A percentile compares a stretch with the other conserved stretches of the same genome.
These are phyloP conservation scores for Rhodophaea formosa DNA, from an alignment of 2,888 invertebrate genomes.

Conservation along the genomic window DNA sequence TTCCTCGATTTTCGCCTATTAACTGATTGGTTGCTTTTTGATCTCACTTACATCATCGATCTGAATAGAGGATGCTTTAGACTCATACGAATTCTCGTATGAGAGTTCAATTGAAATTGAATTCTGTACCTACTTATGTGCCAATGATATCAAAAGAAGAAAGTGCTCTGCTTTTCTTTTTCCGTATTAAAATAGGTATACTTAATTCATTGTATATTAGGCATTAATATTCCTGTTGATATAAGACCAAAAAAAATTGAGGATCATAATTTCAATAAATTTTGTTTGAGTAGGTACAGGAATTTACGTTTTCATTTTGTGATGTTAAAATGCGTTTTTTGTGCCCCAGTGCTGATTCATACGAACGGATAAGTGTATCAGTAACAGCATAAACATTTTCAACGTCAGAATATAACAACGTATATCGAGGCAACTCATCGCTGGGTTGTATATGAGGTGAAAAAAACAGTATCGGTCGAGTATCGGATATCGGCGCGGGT, in stretches of 20 bases:
- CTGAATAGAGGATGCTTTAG: no score
- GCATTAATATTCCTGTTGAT: no score
- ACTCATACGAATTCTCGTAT: no score
- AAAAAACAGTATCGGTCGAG: constrained; percentile 34
- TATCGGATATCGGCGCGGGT: constrained; percentile 36
- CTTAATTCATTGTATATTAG: no score
- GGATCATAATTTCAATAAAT: no score
- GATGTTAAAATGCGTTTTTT: neutral
- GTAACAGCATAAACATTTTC: neutral
- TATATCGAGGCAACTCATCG: constrained; percentile 18
- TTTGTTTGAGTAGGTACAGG: no score
- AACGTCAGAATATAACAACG: neutral
- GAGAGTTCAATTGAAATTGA: no score
- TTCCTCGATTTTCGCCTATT: constrained; percentile 51
- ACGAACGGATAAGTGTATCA: neutral
- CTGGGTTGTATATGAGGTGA: constrained; percentile 15
- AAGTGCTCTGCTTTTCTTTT: no score
- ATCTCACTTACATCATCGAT: constrained; percentile 1
- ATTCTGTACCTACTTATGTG: no score
- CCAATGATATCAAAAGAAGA: no score
- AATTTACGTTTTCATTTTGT: neutral
- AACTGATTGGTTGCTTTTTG: constrained; percentile 33
- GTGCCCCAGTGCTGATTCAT: neutral
- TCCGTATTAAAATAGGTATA: no score
- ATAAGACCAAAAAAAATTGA: no score